Percentiles rank a stretch among this genome's conserved stretches.
These are phyloP conservation scores for Pectinophora gossypiella DNA, from an alignment of 1,140 invertebrate genomes.

Conservation along the genomic window DNA sequence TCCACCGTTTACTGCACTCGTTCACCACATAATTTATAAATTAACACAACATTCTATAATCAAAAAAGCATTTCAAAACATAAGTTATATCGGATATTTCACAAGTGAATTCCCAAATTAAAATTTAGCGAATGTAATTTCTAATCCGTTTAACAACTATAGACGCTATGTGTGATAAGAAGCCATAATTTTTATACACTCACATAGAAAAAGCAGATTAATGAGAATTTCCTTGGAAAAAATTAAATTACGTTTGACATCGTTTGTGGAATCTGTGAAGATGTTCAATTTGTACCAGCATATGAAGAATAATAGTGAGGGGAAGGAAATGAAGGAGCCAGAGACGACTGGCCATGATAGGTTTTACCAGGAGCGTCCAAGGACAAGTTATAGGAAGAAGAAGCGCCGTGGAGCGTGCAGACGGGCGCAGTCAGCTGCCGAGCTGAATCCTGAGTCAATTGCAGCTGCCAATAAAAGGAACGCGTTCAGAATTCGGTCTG, in stretches of 20 bases:
- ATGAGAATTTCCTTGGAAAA: conserved; percentile 33
- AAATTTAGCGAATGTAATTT: not conserved
- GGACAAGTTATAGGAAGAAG: conserved; percentile 75
- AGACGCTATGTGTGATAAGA: not conserved
- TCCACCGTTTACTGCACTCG: not conserved
- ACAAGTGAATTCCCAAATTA: conserved; percentile 12
- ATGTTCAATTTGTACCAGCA: conserved; percentile 89
- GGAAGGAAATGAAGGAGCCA: conserved; percentile 76
- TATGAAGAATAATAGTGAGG: conserved; percentile 79
- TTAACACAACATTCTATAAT: not conserved
- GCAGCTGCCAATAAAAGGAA: conserved; percentile 78
- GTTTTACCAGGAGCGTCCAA: conserved; percentile 81
- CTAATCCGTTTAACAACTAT: not conserved
- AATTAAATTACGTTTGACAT: conserved; percentile 24
- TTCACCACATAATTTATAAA: not conserved
- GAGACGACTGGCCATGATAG: conserved; percentile 85
- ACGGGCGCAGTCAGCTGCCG: conserved; percentile 84
- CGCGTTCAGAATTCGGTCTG: conserved; percentile 76
- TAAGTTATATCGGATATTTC: not conserved
- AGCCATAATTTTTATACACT: not conserved
- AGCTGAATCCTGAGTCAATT: conserved; percentile 80
- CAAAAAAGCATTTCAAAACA: not conserved
- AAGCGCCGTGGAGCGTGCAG: conserved; percentile 75
- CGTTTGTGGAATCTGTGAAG: conserved; percentile 33
- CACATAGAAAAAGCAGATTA: not conserved